These are phyloP conservation scores for Sciaenops ocellatus DNA, from an alignment of 2,797 vertebrate genomes.

Conservation along the genomic window DNA sequence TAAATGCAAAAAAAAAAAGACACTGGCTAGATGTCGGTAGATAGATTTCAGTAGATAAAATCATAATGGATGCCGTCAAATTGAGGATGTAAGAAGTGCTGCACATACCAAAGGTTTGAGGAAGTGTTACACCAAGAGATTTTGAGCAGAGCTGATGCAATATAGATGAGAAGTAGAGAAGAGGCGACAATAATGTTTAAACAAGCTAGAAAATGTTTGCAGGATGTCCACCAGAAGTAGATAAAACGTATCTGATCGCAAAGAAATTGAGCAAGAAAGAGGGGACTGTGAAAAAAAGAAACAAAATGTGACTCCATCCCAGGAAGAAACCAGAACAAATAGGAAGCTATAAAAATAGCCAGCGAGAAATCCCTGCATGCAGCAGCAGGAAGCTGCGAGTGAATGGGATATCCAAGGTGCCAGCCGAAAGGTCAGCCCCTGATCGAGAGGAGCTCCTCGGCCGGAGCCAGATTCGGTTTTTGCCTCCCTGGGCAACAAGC, in stretches of 20 bases:
- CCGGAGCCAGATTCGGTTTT: slow-evolving; percentile 39
- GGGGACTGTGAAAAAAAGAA: slow-evolving; percentile 8
- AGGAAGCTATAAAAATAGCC: slow-evolving; percentile 76
- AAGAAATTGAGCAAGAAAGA: slow-evolving; percentile 17
- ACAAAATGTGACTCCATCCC: slow-evolving; percentile 40
- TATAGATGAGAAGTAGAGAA: slow-evolving; percentile 32
- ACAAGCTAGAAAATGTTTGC: background rate
- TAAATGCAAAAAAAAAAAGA: background rate
- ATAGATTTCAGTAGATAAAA: background rate
- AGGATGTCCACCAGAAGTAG: background rate
- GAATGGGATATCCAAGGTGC: slow-evolving; percentile 60
- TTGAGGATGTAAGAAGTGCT: background rate
- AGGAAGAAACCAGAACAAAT: slow-evolving; percentile 73
- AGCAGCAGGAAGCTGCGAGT: slow-evolving; percentile 71
- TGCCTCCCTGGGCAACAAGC: slow-evolving; percentile 55
- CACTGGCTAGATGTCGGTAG: background rate
- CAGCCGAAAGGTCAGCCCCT: slow-evolving; percentile 66
- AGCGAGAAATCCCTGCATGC: slow-evolving; percentile 58
- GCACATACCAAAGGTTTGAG: slow-evolving; percentile 39
- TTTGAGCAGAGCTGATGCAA: slow-evolving; percentile 60
- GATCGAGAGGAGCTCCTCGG: slow-evolving; percentile 1
- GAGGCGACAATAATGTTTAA: background rate
- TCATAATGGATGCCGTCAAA: background rate
- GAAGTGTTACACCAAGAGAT: slow-evolving; percentile 64
- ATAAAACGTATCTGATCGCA: background rate